Conservation (phyloP, 1,140 invertebrate species). For the Cyclina sinensis region DNA sequence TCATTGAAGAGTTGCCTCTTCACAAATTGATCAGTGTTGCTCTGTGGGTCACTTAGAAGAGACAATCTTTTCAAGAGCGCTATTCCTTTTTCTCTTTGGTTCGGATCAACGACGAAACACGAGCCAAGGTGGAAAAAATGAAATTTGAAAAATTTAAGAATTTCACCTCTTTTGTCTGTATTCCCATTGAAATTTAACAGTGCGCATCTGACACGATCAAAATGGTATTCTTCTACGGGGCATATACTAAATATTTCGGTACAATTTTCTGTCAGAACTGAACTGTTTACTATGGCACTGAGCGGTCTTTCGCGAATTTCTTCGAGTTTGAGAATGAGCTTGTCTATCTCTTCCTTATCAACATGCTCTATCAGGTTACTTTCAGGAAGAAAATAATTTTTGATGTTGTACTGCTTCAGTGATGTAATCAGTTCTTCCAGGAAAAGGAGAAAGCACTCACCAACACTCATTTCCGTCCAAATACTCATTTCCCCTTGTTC, state of each 20-base stretch:
- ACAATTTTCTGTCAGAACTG: background rate
- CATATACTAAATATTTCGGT: background rate
- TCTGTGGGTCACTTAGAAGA: background rate
- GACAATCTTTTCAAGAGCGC: background rate
- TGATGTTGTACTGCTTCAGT: background rate
- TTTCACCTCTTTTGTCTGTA: background rate
- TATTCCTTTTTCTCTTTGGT: background rate
- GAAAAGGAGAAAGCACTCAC: background rate
- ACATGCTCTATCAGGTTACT: background rate
- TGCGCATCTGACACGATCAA: background rate
- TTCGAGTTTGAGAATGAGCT: background rate
- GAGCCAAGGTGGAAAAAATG: background rate
- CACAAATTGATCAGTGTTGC: background rate
- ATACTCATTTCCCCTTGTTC: background rate
- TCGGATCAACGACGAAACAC: background rate
- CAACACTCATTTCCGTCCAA: background rate
- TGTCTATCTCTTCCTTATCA: background rate
- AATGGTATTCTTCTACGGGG: background rate
- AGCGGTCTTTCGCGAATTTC: background rate
- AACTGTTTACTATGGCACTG: background rate
- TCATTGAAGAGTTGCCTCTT: background rate
- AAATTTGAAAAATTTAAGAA: background rate
- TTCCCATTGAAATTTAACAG: background rate
- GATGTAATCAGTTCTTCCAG: background rate
- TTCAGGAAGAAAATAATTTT: conserved; percentile 2